Base-by-base conservation (phyloP, 1,140 invertebrate genomes). In the Thalassaphorura encarpata region DNA sequence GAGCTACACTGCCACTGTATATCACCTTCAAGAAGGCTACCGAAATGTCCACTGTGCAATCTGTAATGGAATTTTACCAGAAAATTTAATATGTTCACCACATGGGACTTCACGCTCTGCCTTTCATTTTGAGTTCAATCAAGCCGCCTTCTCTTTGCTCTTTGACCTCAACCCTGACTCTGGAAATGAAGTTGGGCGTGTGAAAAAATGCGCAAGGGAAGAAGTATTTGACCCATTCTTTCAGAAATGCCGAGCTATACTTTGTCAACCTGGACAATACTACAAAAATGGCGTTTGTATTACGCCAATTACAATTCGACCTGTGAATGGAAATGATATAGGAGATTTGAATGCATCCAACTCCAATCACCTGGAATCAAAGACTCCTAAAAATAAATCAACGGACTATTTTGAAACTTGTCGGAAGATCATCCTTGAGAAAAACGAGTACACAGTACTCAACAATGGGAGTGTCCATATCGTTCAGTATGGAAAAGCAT, bases 11-110 rank as follows among this genome's bases (percentile, higher is more conserved):
- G 63, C 60, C 2, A 56, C 54, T 1, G 63, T 65, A 6, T 65
- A 61, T 48, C 60, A 65, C 43, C 33, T 61, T n/a, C 18, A 39
- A 24, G 63, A 65, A 39, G 63, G 63, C 16, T 80, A 75, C 64
- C 68, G 73, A 57, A 81, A 81, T 59, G 63, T 72, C 0, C 77
- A 80, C 60, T 81, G 79, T 63, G 78, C 78, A 3, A 56, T 74
- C 11, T 81, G 79, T 63, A 77, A 80, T 60, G 63, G 70, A 19
- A 72, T 71, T 1, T 58, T 61, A 2, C 59, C 73, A 28, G 72
- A 75, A 53, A 48, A 70, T 47, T 46, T 74, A 23, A 59, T 58
- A 36, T 75, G 76, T 59, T 52, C 64, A 5, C 56, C 61, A 47
- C 62, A 62, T 19, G 60, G 67, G 3, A 54, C 53, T 6, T 48